These are phyloP conservation scores for Embidobia sp. DNA, from an alignment of 2,888 invertebrate species.

Conservation along the genomic window DNA sequence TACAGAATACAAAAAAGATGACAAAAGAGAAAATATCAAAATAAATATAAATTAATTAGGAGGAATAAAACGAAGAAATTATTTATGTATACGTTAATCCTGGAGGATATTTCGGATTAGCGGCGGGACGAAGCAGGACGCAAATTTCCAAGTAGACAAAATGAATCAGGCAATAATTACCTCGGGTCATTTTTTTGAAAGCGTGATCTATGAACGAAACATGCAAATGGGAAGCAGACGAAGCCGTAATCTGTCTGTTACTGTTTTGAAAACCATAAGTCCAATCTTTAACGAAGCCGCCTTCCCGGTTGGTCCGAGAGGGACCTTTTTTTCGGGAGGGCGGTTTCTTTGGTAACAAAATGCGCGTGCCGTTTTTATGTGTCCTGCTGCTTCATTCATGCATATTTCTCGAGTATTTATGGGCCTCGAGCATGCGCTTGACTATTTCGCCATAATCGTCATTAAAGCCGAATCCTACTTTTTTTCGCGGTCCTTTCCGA, in stretches of 20 bases:
- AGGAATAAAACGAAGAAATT: neutral
- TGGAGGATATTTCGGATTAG: constrained; percentile 6
- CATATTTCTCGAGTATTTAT: constrained; percentile 58
- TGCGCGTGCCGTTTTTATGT: constrained; percentile 74
- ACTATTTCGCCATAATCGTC: constrained; percentile 52
- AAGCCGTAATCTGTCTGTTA: constrained; percentile 58
- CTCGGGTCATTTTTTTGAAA: constrained; percentile 30
- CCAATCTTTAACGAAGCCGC: constrained; percentile 66
- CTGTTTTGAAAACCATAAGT: constrained; percentile 49
- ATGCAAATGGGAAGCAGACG: constrained; percentile 46
- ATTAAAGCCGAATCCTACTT: constrained; percentile 28
- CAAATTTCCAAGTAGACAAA: constrained; percentile 21
- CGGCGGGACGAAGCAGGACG: too few species aligned
- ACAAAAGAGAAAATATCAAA: too few species aligned
- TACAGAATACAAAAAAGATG: too few species aligned
- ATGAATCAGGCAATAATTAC: constrained; percentile 49
- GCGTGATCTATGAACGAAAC: constrained; percentile 50
- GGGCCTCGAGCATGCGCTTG: constrained; percentile 31
- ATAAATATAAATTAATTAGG: neutral
- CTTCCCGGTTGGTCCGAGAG: constrained; percentile 50
- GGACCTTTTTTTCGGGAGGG: constrained; percentile 54
- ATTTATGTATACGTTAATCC: constrained; percentile 3
- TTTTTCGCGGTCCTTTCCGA: constrained; percentile 18
- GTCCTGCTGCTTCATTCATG: constrained; percentile 59
- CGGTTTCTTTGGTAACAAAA: constrained; percentile 80